Evolutionary conservation across 2,113 vertebrate species (phyloP).

Genomic region (Calidris pugnax): DNA sequence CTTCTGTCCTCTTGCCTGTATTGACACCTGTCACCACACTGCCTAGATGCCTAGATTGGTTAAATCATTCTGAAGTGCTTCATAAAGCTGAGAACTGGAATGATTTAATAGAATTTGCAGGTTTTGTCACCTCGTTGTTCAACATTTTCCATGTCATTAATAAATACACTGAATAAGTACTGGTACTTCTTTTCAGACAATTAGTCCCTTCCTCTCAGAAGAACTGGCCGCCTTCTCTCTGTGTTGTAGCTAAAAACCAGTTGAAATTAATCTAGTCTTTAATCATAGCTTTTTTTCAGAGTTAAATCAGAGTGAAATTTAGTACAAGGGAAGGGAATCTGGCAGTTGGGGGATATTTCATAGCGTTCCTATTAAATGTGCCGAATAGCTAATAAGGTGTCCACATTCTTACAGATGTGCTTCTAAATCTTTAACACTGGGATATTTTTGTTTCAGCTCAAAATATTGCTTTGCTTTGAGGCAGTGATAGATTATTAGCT

Average conservation of each 20-base stretch:
- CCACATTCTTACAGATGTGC: not conserved
- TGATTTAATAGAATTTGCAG: not conserved
- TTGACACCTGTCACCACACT: not conserved
- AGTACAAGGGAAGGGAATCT: not conserved
- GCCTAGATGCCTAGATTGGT: not conserved
- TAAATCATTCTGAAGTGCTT: not conserved
- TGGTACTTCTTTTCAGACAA: not conserved
- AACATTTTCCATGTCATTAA: conserved; percentile 6
- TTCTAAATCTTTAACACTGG: not conserved
- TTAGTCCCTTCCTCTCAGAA: not conserved
- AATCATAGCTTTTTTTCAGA: not conserved
- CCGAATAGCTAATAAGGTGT: not conserved
- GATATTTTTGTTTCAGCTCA: not conserved
- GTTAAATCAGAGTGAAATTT: not conserved
- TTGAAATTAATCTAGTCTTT: not conserved
- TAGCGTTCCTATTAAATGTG: not conserved
- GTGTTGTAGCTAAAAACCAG: not conserved
- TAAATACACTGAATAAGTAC: not conserved
- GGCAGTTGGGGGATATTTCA: not conserved
- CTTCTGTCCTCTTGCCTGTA: not conserved
- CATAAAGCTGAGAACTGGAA: not conserved
- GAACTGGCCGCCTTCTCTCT: not conserved
- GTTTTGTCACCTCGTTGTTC: conserved; percentile 14
- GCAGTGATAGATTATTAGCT: not conserved
- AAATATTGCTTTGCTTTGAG: not conserved